Conservation (phyloP, 92 coral and sea anemone species). For the Phenganax subtilis region DNA sequence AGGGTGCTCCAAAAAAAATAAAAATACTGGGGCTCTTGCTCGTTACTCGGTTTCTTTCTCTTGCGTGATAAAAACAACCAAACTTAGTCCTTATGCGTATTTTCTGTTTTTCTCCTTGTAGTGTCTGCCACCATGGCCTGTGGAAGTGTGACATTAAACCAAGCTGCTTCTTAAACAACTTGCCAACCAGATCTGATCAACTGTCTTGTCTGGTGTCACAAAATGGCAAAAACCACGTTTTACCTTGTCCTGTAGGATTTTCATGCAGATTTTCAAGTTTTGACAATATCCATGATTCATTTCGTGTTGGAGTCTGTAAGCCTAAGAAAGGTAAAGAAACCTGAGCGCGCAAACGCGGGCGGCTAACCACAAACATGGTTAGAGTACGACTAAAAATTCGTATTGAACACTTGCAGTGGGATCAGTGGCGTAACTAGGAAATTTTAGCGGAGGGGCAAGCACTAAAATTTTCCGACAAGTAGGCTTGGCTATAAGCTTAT, state of each 20-base stretch:
- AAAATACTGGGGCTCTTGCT: not conserved
- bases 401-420: too few relatives aligned
- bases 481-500: too few relatives aligned
- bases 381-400: too few relatives aligned
- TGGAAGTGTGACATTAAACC: slow-evolving; percentile 65
- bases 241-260: slow-evolving; percentile 32
- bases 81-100: too few relatives aligned
- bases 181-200: slow-evolving; percentile 3
- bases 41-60: not conserved
- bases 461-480: too few relatives aligned
- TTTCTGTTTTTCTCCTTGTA: not conserved
- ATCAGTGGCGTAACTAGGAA: too few relatives aligned
- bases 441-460: too few relatives aligned
- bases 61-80: not conserved
- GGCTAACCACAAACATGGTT: too few relatives aligned
- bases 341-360: too few relatives aligned
- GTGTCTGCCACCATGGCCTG: slow-evolving; percentile 72
- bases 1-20: too few relatives aligned
- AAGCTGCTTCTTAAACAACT: slow-evolving; percentile 47
- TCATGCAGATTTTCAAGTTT: not conserved
- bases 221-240: not conserved
- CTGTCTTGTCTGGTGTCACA: slow-evolving; percentile 24
- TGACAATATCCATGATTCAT: not conserved
- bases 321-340: slow-evolving; percentile 11
- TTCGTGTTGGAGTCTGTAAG: slow-evolving; percentile 31